Evolutionary conservation across 2,797 vertebrate genomes (phyloP).

Genomic region (Oryzias sinensis): DNA sequence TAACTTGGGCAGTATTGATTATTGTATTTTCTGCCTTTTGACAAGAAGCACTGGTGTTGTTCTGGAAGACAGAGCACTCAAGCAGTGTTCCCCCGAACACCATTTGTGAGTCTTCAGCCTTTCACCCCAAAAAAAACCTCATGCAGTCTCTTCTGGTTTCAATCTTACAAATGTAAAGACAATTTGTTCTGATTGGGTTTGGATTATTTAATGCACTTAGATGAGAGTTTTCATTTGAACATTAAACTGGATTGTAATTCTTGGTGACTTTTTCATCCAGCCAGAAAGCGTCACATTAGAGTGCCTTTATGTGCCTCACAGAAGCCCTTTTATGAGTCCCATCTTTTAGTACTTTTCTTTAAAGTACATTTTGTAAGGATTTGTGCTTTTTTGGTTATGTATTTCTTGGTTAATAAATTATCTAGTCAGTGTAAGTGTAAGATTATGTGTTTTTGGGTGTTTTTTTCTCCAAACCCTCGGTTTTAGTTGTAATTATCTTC

Average conservation of each 20-base stretch:
- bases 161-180: constrained; percentile 26
- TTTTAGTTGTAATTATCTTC: no score
- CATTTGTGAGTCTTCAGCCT: constrained; percentile 24
- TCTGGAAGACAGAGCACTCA: constrained; percentile 52
- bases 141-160: constrained; percentile 4
- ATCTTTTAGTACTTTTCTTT: no score
- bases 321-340: no score
- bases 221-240: not conserved
- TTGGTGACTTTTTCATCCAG: constrained; percentile 4
- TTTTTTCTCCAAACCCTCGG: no score
- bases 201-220: constrained; percentile 2
- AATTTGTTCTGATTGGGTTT: constrained; percentile 6
- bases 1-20: constrained; percentile 72
- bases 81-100: constrained; percentile 42
- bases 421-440: no score
- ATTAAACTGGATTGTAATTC: not conserved
- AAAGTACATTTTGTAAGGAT: no score
- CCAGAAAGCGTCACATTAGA: constrained; percentile 4
- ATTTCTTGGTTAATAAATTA: no score
- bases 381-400: no score
- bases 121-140: constrained; percentile 25
- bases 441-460: no score
- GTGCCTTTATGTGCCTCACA: not conserved
- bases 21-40: constrained; percentile 55
- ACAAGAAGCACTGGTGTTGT: constrained; percentile 35